Evolutionary conservation across 2,888 invertebrate species (phyloP).

Genomic region (Mythimna loreyi): DNA sequence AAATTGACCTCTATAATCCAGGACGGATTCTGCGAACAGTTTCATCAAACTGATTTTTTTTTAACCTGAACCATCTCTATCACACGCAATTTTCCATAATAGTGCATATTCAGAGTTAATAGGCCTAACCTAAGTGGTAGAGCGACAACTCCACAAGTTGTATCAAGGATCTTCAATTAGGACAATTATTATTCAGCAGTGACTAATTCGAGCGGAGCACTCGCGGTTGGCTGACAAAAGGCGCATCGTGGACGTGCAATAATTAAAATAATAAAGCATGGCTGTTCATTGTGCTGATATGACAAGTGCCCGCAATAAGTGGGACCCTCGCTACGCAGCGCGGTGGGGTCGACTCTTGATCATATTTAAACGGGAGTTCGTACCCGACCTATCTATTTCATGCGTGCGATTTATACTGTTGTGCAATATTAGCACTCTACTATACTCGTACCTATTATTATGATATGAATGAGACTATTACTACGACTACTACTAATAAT

Average conservation of each 20-base stretch:
- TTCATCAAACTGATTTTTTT: constrained; percentile 36
- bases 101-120: constrained; percentile 28
- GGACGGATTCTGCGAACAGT: constrained; percentile 23
- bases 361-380: constrained; percentile 56
- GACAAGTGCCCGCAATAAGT: constrained; percentile 90
- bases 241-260: constrained; percentile 85
- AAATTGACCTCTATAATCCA: constrained; percentile 49
- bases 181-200: constrained; percentile 75
- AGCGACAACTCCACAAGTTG: constrained; percentile 55
- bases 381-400: constrained; percentile 46
- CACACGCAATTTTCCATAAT: constrained; percentile 10
- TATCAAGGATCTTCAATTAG: constrained; percentile 82
- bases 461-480: constrained; percentile 11
- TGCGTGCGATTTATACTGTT: constrained; percentile 46
- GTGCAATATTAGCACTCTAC: constrained; percentile 50
- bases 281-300: constrained; percentile 85
- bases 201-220: constrained; percentile 77
- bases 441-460: constrained; percentile 28
- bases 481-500: not conserved
- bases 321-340: constrained; percentile 74
- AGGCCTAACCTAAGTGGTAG: constrained; percentile 40
- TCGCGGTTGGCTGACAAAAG: constrained; percentile 83
- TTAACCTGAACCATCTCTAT: constrained; percentile 3
- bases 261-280: constrained; percentile 91
- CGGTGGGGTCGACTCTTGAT: constrained; percentile 67